Evolutionary conservation across 2,797 vertebrate genomes (phyloP), one percentile per base, ranked within the genome.

Genomic region (Spinus olivaceus): DNA sequence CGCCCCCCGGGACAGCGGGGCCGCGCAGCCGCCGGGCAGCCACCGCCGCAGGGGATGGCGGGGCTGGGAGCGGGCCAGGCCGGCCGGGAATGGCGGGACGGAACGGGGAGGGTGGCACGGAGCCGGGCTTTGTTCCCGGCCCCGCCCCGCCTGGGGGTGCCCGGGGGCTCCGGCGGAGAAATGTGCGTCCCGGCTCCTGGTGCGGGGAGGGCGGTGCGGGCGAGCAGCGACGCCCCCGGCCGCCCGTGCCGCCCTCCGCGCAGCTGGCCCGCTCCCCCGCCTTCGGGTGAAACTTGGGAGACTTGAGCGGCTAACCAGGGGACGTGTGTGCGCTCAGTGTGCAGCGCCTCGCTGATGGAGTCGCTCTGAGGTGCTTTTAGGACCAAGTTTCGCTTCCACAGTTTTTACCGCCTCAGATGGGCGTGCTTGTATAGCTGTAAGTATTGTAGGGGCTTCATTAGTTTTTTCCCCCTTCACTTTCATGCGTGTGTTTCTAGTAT

Each of bases 111-210:
- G 76, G 94, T 65, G 89, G 92, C 90, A 85, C 46, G 86, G 80
- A 90, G 94, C 92, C 81, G 94, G 88, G 92, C 92, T 95, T 91
- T 94, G 92, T 91, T 95, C 90, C 92, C 85, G 81, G 92, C 94
- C 54, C 94, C 94, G 94, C 92, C 94, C 94, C 87, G 86, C 57
- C 57, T 42, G 88, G 88, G 88, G 78, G 88, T 91, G 88, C 73
- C 85, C 64, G 59, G 82, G 78, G 61, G 70, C 79, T 66, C n/a
- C 71, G 66, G 39, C n/a, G 67, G 56, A 27, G 92, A 14, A 51
- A 41, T 47, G 51, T 12, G 56, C 23, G 73, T 32, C 72, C 39
- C 86, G 44, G 64, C 59, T 22, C 2, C 19, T 47, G 33, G 46
- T 3, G 56, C 37, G 21, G 24, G 21, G 24, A 10, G 74, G 66